Evolutionary conservation across 2,797 vertebrate genomes (phyloP).

Genomic region (Carduelis carduelis): DNA sequence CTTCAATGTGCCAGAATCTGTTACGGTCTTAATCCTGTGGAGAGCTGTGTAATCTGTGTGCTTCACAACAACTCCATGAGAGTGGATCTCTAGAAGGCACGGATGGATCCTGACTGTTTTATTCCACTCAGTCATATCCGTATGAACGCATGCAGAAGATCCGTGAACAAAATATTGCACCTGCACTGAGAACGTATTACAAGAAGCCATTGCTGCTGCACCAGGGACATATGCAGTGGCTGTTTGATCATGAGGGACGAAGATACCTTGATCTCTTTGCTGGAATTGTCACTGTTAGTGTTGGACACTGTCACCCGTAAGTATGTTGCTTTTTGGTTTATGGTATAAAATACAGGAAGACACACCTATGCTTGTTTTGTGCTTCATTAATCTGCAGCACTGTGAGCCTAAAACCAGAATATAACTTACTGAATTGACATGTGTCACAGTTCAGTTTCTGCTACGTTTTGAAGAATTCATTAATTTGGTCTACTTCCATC

Average conservation of each 20-base stretch:
- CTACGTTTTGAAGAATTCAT: neutral
- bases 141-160: conserved; percentile 81
- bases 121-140: conserved; percentile 71
- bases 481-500: neutral
- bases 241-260: conserved; percentile 88
- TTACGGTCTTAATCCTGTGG: neutral
- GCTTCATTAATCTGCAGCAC: neutral
- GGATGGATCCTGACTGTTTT: neutral
- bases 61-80: neutral
- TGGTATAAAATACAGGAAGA: neutral
- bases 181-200: conserved; percentile 77
- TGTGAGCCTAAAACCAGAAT: neutral
- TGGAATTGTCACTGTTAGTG: conserved; percentile 89
- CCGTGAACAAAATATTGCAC: conserved; percentile 76
- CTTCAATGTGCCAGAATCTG: neutral
- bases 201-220: conserved; percentile 86
- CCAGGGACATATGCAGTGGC: conserved; percentile 94
- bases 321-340: conserved; percentile 11
- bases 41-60: neutral
- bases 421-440: neutral
- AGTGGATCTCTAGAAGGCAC: neutral
- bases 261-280: conserved; percentile 93
- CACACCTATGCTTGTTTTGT: neutral
- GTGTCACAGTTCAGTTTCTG: neutral
- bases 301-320: conserved; percentile 97